phyloP scores from a whole-genome alignment of 2,797 vertebrate species.

The Molossus molossus region DNA sequence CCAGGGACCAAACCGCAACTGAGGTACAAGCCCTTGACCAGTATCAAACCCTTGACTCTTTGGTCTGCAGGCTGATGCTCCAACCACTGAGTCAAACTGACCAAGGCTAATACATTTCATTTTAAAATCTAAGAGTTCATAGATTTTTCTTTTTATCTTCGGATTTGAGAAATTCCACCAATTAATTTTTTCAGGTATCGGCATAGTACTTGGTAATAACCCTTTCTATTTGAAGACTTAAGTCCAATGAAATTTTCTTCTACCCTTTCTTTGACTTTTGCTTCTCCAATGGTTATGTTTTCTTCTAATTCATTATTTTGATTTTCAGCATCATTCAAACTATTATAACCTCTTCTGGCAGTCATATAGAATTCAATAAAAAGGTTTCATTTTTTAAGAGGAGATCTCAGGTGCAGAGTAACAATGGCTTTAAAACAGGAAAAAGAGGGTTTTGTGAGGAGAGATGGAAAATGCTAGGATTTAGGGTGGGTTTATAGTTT shows the following conservation, averaged over 20 bases:
- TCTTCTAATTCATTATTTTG: conserved; percentile 10
- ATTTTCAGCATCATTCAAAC: background rate
- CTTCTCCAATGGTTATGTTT: background rate
- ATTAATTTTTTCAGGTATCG: conserved; percentile 19
- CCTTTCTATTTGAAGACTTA: conserved; percentile 18
- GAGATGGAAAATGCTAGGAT: background rate
- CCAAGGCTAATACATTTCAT: background rate
- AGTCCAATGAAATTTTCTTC: background rate
- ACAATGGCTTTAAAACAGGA: background rate
- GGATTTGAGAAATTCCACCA: background rate
- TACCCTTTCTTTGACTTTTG: conserved; percentile 27
- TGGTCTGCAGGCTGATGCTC: too few relatives aligned
- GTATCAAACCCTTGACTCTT: too few relatives aligned
- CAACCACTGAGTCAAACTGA: too few relatives aligned
- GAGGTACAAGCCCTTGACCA: too few relatives aligned
- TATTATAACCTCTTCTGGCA: background rate
- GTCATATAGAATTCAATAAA: background rate
- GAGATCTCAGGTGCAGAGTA: background rate
- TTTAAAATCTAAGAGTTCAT: conserved; percentile 38
- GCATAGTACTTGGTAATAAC: background rate
- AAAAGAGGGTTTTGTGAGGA: conserved; percentile 12
- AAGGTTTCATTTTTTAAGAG: conserved; percentile 23
- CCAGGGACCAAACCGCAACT: too few relatives aligned
- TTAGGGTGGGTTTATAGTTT: background rate
- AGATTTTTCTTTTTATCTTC: background rate